Conservation (phyloP, 1,140 invertebrate species). For the Kradibia gibbosae region DNA sequence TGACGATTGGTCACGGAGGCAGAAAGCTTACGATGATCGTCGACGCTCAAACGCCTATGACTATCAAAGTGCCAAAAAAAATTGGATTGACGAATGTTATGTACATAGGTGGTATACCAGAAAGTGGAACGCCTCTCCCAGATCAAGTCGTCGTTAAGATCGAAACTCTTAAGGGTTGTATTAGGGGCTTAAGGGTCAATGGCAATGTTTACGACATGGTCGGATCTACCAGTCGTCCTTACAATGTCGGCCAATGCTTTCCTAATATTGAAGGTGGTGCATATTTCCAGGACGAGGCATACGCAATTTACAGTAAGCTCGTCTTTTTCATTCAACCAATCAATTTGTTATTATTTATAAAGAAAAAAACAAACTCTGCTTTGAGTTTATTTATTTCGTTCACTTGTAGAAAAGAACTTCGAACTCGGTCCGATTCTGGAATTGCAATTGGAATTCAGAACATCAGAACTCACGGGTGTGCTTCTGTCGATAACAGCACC, state of each 20-base stretch:
- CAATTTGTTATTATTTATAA: not conserved
- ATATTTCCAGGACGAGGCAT: conserved; percentile 88
- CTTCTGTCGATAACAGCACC: conserved; percentile 82
- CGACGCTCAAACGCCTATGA: conserved; percentile 77
- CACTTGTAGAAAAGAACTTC: conserved; percentile 61
- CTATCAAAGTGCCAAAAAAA: conserved; percentile 79
- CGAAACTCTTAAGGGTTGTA: conserved; percentile 88
- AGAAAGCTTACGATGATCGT: conserved; percentile 80
- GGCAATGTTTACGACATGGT: conserved; percentile 83
- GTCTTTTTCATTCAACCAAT: not conserved
- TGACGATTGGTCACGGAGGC: conserved; percentile 77
- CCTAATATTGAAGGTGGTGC: conserved; percentile 87
- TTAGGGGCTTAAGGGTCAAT: conserved; percentile 84
- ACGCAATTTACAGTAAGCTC: conserved; percentile 83
- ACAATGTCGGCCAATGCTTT: conserved; percentile 90
- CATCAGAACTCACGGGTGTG: conserved; percentile 85
- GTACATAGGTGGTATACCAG: conserved; percentile 85
- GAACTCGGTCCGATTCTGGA: conserved; percentile 38
- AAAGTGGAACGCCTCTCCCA: conserved; percentile 73
- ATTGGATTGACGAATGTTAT: conserved; percentile 80
- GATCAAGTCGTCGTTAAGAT: conserved; percentile 76
- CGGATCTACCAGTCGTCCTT: conserved; percentile 77
- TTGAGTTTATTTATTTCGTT: not conserved
- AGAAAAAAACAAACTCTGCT: no score
- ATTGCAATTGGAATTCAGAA: conserved; percentile 87